These are phyloP conservation scores for Brachirus orientalis DNA, from an alignment of 2,113 vertebrate genomes.

Conservation along the genomic window DNA sequence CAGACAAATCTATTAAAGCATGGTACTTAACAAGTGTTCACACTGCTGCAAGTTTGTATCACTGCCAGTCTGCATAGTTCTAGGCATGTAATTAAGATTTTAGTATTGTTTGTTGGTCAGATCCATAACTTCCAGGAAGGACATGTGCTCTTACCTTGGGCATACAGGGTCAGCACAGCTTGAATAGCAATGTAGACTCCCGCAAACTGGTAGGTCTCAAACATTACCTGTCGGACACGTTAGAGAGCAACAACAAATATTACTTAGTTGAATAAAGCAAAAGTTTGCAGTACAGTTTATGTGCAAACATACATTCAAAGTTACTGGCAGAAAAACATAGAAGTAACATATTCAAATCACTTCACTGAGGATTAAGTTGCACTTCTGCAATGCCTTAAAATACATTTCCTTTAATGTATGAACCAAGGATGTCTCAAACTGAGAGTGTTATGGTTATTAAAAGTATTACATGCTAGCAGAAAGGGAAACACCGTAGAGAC, in stretches of 20 bases:
- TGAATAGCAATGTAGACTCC: constrained; percentile 98
- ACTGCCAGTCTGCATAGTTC: background rate
- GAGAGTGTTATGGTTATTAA: too few species aligned
- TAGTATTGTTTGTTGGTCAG: too few species aligned
- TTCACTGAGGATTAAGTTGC: background rate
- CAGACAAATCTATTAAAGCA: background rate
- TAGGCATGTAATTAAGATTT: too few species aligned
- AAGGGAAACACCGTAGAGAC: too few species aligned
- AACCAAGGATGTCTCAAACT: background rate
- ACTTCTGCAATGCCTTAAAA: constrained; percentile 13
- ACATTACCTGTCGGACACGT: constrained; percentile 90
- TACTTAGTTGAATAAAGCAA: background rate
- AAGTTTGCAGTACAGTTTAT: background rate
- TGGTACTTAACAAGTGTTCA: background rate
- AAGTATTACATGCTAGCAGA: too few species aligned
- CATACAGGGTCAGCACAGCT: constrained; percentile 96
- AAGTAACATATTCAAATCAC: constrained; percentile 1
- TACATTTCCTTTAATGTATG: background rate
- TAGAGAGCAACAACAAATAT: background rate
- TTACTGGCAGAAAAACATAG: too few species aligned
- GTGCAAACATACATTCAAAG: too few species aligned
- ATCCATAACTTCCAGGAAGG: background rate
- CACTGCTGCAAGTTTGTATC: too few species aligned
- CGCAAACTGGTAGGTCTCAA: constrained; percentile 97
- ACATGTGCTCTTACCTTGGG: constrained; percentile 88